Base-by-base conservation (phyloP, 2,888 invertebrate species). In the Exephanes ischioxanthus region DNA sequence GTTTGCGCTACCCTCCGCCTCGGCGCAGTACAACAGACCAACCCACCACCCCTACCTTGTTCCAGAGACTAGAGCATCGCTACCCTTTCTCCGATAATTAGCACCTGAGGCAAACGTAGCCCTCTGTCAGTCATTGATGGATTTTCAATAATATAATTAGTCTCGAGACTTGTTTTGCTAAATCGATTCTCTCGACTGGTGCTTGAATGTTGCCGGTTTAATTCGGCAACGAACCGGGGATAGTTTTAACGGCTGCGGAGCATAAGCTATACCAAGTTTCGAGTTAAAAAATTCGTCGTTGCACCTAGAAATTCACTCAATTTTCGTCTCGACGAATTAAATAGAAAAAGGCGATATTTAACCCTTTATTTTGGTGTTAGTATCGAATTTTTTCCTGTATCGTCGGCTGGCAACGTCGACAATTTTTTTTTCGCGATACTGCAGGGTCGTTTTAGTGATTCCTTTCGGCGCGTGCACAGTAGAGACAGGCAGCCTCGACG, bases 61-160 rank as follows among this genome's bases (percentile, higher is more conserved):
- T 26, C 26, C 14, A 48, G 45, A 48, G 22, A 22, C 26, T 3
- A 0, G 22, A 58, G 26, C 58, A 58, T 58, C 58, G 22, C 26
- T 26, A 58, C 58, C 58, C 58, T 58, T 22, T 26, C 58, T 26
- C 22, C 26, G 11, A 58, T 58, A 58, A 58, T 58, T 58, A 58
- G 58, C 58, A 58, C 26, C 58, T 22, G 58, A 58, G 22, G 58
- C 58, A 14, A 58, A 26, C 14, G 26, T 14, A 26, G 22, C 22
- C 22, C 26, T 58, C 26, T 26, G 22, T 58, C 58, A 14, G 58
- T 26, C 26, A 26, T 14, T 26, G 26, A 58, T 26, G 58, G 26
- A 58, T 11, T 26, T 22, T 26, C 58, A 26, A 26, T 58, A 58
- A 58, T 58, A 22, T 26, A 26, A 58, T 58, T 22, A 58, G 26